Percentiles rank a stretch among this genome's conserved stretches.
Conservation (phyloP, 1,140 invertebrate species). For the Pentalonia nigronervosa region DNA sequence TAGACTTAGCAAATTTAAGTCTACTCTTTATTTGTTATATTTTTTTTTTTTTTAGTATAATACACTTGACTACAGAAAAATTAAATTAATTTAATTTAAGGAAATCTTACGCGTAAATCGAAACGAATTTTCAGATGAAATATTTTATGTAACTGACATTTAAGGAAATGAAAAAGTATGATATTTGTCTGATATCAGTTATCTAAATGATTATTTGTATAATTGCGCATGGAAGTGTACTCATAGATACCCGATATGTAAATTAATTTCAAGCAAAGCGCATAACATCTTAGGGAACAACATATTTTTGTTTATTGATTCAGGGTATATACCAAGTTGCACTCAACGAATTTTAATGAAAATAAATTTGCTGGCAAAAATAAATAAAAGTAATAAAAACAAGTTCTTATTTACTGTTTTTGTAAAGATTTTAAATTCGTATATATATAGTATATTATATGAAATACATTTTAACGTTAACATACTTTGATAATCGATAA, state of each 20-base stretch:
- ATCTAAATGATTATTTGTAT: conserved; percentile 29
- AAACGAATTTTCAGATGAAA: not conserved
- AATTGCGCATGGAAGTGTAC: conserved; percentile 17
- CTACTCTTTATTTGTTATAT: not conserved
- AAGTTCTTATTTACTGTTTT: not conserved
- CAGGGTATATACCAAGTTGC: not conserved
- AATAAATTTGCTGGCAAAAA: not conserved
- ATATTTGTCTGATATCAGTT: not conserved
- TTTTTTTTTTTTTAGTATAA: not conserved
- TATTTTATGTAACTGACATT: conserved; percentile 8
- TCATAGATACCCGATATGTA: conserved; percentile 27
- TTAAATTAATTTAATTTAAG: not conserved
- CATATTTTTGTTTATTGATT: conserved; percentile 22
- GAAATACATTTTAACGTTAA: not conserved
- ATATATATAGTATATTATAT: not conserved
- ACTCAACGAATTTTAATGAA: not conserved
- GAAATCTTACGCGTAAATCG: not conserved
- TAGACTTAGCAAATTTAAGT: not conserved
- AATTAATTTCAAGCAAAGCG: not conserved
- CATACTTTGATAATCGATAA: not conserved
- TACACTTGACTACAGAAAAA: not conserved
- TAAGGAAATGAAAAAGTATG: conserved; percentile 16
- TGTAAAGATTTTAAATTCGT: not conserved
- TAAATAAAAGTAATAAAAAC: conserved; percentile 27
- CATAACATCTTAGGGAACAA: not conserved